Conservation (phyloP, 2,797 vertebrate genomes). For the Tragopan temminckii region DNA sequence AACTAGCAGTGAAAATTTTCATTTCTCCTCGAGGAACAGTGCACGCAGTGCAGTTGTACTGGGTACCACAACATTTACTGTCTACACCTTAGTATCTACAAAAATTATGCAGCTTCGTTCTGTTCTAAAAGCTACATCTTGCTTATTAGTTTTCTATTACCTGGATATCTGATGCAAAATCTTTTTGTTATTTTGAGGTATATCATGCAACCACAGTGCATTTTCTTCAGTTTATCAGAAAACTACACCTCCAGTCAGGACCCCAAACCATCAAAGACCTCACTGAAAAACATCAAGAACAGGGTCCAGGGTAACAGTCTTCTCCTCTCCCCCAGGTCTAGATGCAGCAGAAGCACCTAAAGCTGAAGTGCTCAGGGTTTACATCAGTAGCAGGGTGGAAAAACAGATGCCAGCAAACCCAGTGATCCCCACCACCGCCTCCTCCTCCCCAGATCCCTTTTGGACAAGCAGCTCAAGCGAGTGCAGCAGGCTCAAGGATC, state of each 20-base stretch:
- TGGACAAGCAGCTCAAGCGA: not conserved
- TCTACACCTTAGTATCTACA: not conserved
- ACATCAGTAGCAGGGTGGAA: not conserved
- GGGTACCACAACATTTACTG: not conserved
- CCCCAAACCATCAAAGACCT: not conserved
- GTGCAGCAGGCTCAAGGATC: rapidly evolving
- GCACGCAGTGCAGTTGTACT: rapidly evolving
- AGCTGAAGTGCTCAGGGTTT: not conserved
- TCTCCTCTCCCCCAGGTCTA: too few relatives aligned
- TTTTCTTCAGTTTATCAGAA: not conserved
- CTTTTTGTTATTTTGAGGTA: not conserved
- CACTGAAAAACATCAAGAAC: rapidly evolving
- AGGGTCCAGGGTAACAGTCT: not conserved
- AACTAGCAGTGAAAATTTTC: not conserved
- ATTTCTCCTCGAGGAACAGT: not conserved
- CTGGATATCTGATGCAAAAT: not conserved
- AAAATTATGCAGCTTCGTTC: not conserved
- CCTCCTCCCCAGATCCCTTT: not conserved
- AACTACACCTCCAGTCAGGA: rapidly evolving
- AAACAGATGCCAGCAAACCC: rapidly evolving
- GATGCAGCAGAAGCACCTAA: not conserved
- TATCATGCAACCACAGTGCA: rapidly evolving
- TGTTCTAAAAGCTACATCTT: not conserved
- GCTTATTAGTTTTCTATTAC: not conserved
- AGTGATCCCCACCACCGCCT: rapidly evolving